A percentile compares a stretch with the other conserved stretches of the same genome.
Evolutionary conservation across 2,797 vertebrate genomes (phyloP).

Genomic region (Chaunax sp.): DNA sequence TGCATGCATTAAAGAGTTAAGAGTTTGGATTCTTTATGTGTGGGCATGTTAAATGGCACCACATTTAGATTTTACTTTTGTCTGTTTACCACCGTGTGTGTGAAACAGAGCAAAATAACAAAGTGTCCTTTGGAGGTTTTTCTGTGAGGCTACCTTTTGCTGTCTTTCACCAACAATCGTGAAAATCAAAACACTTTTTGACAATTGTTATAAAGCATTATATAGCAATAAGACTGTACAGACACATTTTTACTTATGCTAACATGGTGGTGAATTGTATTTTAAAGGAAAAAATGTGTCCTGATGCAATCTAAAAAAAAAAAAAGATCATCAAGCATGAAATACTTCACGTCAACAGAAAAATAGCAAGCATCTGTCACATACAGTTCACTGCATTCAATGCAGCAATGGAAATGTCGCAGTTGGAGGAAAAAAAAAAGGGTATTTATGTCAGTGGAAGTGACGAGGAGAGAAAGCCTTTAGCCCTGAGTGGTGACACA

Average conservation of each 20-base stretch:
- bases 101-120: neutral
- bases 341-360: no score
- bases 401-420: constrained; percentile 61
- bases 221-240: constrained; percentile 1
- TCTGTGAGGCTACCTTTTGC: constrained; percentile 1
- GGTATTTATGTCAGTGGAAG: constrained; percentile 53
- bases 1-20: constrained; percentile 30
- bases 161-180: constrained; percentile 21
- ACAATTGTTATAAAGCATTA: constrained; percentile 8
- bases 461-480: constrained; percentile 50
- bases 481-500: constrained; percentile 46
- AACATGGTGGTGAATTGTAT: neutral
- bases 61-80: constrained; percentile 32
- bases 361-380: neutral
- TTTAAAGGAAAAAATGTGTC: neutral
- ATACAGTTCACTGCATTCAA: constrained; percentile 4
- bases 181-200: constrained; percentile 33
- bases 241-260: neutral
- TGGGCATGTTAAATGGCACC: constrained; percentile 34
- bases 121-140: neutral
- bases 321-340: no score
- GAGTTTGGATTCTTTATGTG: constrained; percentile 18
- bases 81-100: constrained; percentile 6
- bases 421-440: constrained; percentile 40
- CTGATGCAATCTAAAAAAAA: no score